phyloP scores from a whole-genome alignment of 1,140 invertebrate species.

The Tetragnatha versicolor region DNA sequence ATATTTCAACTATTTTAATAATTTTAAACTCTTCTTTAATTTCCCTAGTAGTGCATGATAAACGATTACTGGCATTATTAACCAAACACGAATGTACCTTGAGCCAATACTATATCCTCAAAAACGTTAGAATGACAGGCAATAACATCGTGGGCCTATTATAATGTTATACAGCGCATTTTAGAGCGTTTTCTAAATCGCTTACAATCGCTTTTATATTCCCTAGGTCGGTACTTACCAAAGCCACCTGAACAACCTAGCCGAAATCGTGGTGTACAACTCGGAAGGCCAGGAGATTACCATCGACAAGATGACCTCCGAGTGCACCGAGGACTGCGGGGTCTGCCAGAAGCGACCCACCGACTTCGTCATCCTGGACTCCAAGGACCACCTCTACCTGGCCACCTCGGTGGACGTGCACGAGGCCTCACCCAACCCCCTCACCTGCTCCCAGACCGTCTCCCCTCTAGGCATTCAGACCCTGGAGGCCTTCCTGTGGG shows the following conservation, averaged over 20 bases:
- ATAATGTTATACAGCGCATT: too few relatives aligned
- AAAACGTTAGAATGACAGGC: too few relatives aligned
- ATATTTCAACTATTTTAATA: too few relatives aligned
- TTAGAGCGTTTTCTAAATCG: too few relatives aligned
- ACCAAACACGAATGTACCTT: too few relatives aligned
- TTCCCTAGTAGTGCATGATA: too few relatives aligned
- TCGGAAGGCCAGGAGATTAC: slow-evolving; percentile 59
- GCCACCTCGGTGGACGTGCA: slow-evolving; percentile 60
- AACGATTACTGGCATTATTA: too few relatives aligned
- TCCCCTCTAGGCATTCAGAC: slow-evolving; percentile 60
- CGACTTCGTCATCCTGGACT: slow-evolving; percentile 50
- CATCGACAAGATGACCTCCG: slow-evolving; percentile 57
- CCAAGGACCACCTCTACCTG: slow-evolving; percentile 57
- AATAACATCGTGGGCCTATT: too few relatives aligned
- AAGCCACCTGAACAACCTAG: slow-evolving; percentile 61
- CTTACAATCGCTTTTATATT: not conserved
- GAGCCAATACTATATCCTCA: too few relatives aligned
- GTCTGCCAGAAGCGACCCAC: slow-evolving; percentile 30
- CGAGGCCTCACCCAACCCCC: slow-evolving; percentile 54
- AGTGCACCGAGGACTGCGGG: slow-evolving; percentile 43
- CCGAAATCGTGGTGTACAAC: slow-evolving; percentile 62
- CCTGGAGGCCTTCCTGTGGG: slow-evolving; percentile 67
- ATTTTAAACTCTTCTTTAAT: too few relatives aligned
- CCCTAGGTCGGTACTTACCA: slow-evolving; percentile 63
- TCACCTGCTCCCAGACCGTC: slow-evolving; percentile 58